Conservation (phyloP, 2,888 invertebrate species). For the Leptogaster cylindrica region DNA sequence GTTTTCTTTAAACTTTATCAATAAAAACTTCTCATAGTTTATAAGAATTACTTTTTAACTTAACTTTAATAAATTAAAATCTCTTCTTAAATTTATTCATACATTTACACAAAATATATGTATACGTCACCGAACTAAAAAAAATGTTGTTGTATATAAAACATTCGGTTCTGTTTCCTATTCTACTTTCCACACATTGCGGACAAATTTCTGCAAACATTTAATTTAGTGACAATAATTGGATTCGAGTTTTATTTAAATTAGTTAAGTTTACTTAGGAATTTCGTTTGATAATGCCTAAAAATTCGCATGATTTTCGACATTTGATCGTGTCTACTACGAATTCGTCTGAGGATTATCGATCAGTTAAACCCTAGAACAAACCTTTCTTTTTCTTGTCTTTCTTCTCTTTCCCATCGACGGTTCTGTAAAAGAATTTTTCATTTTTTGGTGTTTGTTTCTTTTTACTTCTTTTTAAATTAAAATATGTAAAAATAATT, state of each 20-base stretch:
- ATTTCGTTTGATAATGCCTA: slow-evolving; percentile 26
- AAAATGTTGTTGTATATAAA: slow-evolving; percentile 11
- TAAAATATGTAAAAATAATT: too few relatives aligned
- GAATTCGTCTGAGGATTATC: neutral
- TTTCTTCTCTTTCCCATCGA: slow-evolving; percentile 88
- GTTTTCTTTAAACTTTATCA: neutral
- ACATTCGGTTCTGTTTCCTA: slow-evolving; percentile 18
- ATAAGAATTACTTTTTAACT: slow-evolving; percentile 20
- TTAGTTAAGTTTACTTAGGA: slow-evolving; percentile 30
- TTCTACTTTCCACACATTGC: too few relatives aligned
- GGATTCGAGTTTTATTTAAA: slow-evolving; percentile 26
- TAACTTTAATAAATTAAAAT: slow-evolving; percentile 34
- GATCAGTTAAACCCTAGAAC: slow-evolving; percentile 67
- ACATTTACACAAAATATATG: slow-evolving; percentile 24
- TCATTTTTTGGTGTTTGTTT: slow-evolving; percentile 30
- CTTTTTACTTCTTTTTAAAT: slow-evolving; percentile 10
- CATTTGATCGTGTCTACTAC: slow-evolving; percentile 1
- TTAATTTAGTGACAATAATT: neutral
- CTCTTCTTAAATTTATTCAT: slow-evolving; percentile 14
- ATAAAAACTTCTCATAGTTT: slow-evolving; percentile 15
- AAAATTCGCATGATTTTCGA: slow-evolving; percentile 8
- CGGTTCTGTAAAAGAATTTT: slow-evolving; percentile 67
- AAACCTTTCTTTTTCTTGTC: slow-evolving; percentile 90
- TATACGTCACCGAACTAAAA: slow-evolving; percentile 23
- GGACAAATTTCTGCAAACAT: too few relatives aligned